These are phyloP conservation scores for Eurypyga helias DNA, from an alignment of 2,113 vertebrate genomes.

Conservation along the genomic window DNA sequence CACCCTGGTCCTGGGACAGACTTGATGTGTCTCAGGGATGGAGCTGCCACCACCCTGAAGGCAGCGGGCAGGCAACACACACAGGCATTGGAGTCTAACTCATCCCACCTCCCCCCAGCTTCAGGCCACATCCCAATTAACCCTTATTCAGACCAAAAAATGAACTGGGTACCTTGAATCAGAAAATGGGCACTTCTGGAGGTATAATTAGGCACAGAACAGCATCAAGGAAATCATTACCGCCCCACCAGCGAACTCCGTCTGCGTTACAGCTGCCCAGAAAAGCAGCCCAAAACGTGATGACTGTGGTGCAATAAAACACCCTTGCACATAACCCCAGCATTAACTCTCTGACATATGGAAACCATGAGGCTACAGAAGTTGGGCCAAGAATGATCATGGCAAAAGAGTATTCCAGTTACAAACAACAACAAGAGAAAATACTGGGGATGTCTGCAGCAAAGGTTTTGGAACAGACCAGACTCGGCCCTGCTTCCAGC, in stretches of 20 bases:
- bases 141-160: not conserved
- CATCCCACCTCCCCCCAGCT: not conserved
- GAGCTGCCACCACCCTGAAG: not conserved
- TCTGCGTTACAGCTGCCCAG: not conserved
- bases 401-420: not conserved
- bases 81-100: accelerated
- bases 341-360: not conserved
- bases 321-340: not conserved
- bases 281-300: not conserved
- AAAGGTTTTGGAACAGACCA: not conserved
- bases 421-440: not conserved
- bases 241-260: not conserved
- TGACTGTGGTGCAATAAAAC: not conserved
- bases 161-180: not conserved
- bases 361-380: conserved; percentile 31
- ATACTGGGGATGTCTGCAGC: not conserved
- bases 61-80: not conserved
- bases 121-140: not conserved
- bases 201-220: not conserved
- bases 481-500: not conserved
- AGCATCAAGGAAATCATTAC: not conserved
- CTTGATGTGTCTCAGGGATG: accelerated
- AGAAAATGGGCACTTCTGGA: not conserved
- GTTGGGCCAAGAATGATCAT: not conserved
- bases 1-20: accelerated